Evolutionary conservation across 2,797 vertebrate species (phyloP).

Genomic region (Podarcis siculus): DNA sequence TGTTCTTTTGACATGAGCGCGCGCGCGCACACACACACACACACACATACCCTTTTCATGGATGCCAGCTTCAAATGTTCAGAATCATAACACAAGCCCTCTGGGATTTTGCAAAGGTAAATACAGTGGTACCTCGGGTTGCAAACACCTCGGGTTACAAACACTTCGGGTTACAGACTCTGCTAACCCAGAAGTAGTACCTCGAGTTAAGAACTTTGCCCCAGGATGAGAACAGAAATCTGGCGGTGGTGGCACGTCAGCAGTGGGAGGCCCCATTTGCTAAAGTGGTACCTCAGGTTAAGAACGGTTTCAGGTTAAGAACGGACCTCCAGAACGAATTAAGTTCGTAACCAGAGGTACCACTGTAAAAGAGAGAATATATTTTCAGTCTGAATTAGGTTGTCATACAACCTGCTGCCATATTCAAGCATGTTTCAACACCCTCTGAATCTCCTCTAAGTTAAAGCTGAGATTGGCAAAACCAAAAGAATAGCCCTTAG

Average conservation of each 20-base stretch:
- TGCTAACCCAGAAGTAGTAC: no score
- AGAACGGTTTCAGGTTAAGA: no score
- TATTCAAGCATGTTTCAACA: not conserved
- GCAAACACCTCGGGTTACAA: no score
- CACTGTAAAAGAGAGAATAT: not conserved
- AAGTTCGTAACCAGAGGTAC: no score
- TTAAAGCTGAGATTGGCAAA: conserved; percentile 3
- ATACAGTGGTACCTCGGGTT: not conserved
- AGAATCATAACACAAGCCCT: not conserved
- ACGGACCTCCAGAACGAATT: no score
- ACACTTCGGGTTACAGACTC: no score
- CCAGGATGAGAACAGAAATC: no score
- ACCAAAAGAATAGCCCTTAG: not conserved
- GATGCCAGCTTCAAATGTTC: not conserved
- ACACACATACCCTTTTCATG: not conserved
- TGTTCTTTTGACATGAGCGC: not conserved
- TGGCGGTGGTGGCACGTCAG: no score
- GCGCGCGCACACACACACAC: no score
- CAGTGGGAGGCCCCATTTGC: no score
- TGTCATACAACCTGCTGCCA: not conserved
- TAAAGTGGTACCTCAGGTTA: no score
- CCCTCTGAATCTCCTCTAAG: not conserved
- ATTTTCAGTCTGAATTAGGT: not conserved
- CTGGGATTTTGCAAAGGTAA: not conserved
- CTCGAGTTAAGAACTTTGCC: no score